Conservation (phyloP, 2,888 invertebrate genomes). For the Biston stratarius region DNA sequence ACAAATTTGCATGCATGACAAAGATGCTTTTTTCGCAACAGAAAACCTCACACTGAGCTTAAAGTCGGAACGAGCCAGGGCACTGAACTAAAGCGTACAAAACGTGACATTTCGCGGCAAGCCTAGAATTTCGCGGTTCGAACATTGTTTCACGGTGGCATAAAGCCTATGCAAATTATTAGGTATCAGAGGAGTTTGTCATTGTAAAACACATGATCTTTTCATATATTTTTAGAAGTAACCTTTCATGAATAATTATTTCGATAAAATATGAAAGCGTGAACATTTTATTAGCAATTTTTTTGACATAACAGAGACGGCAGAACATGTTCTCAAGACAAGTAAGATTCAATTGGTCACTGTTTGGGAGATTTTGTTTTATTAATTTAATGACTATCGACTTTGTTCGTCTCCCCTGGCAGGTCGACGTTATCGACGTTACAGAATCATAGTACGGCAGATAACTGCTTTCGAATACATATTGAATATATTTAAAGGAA, state of each 20-base stretch:
- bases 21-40: neutral
- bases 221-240: slow-evolving; percentile 1
- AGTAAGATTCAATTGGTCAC: slow-evolving; percentile 1
- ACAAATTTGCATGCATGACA: neutral
- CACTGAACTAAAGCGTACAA: slow-evolving; percentile 20
- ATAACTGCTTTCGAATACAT: slow-evolving; percentile 1
- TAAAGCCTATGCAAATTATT: neutral
- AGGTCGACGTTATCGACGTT: neutral
- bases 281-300: slow-evolving; percentile 12
- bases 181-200: neutral
- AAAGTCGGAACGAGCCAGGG: slow-evolving; percentile 1
- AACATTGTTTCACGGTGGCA: slow-evolving; percentile 11
- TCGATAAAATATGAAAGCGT: slow-evolving; percentile 6
- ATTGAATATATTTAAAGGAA: slow-evolving; percentile 20
- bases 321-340: slow-evolving; percentile 8
- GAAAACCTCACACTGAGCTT: neutral
- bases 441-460: neutral
- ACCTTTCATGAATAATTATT: slow-evolving; percentile 17
- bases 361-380: slow-evolving; percentile 11
- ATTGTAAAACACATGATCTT: neutral
- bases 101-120: slow-evolving; percentile 16
- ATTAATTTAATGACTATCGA: neutral
- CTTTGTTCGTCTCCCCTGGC: too few relatives aligned
- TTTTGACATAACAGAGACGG: neutral
- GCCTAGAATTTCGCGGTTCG: slow-evolving; percentile 14